These are phyloP conservation scores for Pantala flavescens DNA, from an alignment of 1,140 invertebrate species.

Conservation along the genomic window DNA sequence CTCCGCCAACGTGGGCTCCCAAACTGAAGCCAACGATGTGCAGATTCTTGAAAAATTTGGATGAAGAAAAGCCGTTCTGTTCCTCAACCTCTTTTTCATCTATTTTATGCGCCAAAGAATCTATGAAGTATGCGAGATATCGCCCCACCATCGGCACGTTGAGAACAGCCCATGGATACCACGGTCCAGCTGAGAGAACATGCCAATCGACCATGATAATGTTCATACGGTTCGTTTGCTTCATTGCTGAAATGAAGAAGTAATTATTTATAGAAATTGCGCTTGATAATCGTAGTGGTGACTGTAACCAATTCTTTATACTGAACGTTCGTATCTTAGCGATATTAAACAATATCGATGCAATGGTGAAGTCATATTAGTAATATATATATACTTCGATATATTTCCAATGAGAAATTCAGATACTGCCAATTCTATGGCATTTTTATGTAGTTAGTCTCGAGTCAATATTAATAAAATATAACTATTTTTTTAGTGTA, in stretches of 20 bases:
- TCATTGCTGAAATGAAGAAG: neutral
- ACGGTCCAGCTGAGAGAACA: conserved; percentile 38
- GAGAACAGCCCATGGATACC: conserved; percentile 38
- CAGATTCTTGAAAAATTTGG: neutral
- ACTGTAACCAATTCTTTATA: too few species aligned
- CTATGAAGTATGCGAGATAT: conserved; percentile 27
- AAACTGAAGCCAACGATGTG: neutral
- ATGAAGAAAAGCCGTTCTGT: neutral
- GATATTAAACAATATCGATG: too few species aligned
- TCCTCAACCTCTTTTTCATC: neutral
- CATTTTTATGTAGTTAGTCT: too few species aligned
- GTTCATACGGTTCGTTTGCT: conserved; percentile 30
- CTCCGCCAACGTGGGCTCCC: neutral
- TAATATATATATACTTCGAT: too few species aligned
- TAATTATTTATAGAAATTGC: too few species aligned
- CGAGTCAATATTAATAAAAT: too few species aligned
- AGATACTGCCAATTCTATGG: too few species aligned
- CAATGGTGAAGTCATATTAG: too few species aligned
- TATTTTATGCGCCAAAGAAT: conserved; percentile 24
- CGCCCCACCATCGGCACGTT: conserved; percentile 36
- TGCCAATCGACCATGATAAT: conserved; percentile 56
- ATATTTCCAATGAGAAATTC: too few species aligned
- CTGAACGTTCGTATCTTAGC: too few species aligned
- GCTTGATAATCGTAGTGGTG: too few species aligned
- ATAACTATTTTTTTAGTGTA: too few species aligned